phyloP scores from a whole-genome alignment of 1,140 invertebrate genomes.

The Caenorhabditis inopinata region DNA sequence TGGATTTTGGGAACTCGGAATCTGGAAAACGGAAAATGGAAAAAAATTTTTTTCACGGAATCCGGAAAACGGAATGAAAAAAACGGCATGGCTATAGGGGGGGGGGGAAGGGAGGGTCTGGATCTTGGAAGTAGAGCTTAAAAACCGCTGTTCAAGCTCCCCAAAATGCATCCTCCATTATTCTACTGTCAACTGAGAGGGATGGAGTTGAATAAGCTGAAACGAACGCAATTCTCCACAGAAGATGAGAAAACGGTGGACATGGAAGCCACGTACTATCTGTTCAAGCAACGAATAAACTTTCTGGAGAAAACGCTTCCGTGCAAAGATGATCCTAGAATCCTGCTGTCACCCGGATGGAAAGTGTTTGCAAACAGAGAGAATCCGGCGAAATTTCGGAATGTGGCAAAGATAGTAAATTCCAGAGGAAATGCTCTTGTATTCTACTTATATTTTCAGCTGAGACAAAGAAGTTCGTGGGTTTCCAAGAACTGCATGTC shows the following conservation, averaged over 20 bases:
- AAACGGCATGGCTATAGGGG: too few species aligned
- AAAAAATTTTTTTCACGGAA: too few species aligned
- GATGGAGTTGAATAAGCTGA: conserved; percentile 8
- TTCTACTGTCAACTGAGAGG: background rate
- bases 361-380: background rate
- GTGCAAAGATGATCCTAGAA: background rate
- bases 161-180: background rate
- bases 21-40: too few species aligned
- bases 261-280: background rate
- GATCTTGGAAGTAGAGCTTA: background rate
- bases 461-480: background rate
- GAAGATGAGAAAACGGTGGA: background rate
- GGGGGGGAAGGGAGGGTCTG: too few species aligned
- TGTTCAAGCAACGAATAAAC: background rate
- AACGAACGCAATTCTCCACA: background rate
- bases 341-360: background rate
- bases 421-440: too few species aligned
- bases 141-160: background rate
- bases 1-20: too few species aligned
- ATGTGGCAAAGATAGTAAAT: background rate
- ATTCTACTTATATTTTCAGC: background rate
- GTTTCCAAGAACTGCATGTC: background rate
- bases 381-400: background rate
- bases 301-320: conserved; percentile 4
- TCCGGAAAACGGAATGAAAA: too few species aligned